These are phyloP conservation scores for Cryptoblepharus egeriae DNA, from an alignment of 2,797 vertebrate species.

Conservation along the genomic window DNA sequence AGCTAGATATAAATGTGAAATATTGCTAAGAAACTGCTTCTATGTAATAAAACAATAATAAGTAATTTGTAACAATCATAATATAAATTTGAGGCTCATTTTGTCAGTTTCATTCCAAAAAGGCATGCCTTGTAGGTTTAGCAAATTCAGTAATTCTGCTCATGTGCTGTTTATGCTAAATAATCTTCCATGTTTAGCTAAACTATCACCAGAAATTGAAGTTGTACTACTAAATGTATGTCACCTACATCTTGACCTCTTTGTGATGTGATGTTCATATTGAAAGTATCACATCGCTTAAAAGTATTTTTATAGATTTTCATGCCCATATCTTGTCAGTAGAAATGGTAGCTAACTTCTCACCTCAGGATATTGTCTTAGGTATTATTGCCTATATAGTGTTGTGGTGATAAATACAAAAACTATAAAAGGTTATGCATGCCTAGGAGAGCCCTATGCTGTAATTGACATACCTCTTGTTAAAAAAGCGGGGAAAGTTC, in stretches of 20 bases:
- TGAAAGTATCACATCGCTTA: conserved; percentile 3
- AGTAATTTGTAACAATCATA: neutral
- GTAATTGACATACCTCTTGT: conserved; percentile 2
- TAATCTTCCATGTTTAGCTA: conserved; percentile 15
- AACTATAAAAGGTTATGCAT: neutral
- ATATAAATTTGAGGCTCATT: conserved; percentile 3
- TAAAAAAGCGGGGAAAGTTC: neutral
- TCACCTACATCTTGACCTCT: neutral
- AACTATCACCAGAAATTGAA: neutral
- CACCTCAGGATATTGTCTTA: neutral
- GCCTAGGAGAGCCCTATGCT: neutral
- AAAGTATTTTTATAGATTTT: neutral
- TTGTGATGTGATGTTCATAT: neutral
- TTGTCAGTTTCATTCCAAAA: neutral
- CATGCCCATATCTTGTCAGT: neutral
- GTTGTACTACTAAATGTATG: neutral
- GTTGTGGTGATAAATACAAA: conserved; percentile 7
- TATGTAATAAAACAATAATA: neutral
- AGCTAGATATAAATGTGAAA: conserved; percentile 39
- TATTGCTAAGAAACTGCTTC: neutral
- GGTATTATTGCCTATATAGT: neutral
- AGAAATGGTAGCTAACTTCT: conserved; percentile 13
- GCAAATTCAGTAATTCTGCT: neutral
- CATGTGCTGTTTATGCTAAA: neutral
- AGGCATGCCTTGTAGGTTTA: conserved; percentile 11